Percentiles rank a stretch among this genome's conserved stretches.
Conservation (phyloP, 2,113 vertebrate genomes). For the Hippopotamus amphibius region DNA sequence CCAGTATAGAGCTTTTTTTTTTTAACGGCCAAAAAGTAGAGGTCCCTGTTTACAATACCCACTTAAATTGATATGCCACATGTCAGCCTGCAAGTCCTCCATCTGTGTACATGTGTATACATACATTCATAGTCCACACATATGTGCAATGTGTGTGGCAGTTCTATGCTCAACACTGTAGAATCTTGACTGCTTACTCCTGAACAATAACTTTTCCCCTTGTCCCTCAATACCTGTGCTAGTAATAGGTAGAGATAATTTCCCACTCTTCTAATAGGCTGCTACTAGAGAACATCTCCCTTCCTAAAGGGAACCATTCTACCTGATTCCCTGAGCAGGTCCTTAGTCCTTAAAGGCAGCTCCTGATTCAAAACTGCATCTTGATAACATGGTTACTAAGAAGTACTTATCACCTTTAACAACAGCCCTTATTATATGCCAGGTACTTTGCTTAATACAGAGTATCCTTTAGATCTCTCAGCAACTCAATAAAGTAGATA, state of each 20-base stretch:
- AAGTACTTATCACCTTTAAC: background rate
- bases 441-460: background rate
- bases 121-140: background rate
- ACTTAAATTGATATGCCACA: background rate
- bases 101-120: background rate
- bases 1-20: background rate
- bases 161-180: background rate
- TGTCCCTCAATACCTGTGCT: background rate
- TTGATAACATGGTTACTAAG: background rate
- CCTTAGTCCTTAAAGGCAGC: background rate
- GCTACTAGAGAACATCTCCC: background rate
- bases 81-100: background rate
- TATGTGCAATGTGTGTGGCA: background rate
- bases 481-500: background rate
- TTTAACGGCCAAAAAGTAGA: background rate
- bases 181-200: background rate
- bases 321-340: background rate
- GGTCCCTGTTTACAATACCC: background rate
- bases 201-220: background rate
- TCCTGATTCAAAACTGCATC: background rate
- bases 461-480: background rate
- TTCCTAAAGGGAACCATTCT: background rate
- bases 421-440: background rate
- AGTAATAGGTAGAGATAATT: background rate
- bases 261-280: background rate